Base-by-base conservation (phyloP, 2,888 invertebrate genomes). In the Macrophya alboannulata region DNA sequence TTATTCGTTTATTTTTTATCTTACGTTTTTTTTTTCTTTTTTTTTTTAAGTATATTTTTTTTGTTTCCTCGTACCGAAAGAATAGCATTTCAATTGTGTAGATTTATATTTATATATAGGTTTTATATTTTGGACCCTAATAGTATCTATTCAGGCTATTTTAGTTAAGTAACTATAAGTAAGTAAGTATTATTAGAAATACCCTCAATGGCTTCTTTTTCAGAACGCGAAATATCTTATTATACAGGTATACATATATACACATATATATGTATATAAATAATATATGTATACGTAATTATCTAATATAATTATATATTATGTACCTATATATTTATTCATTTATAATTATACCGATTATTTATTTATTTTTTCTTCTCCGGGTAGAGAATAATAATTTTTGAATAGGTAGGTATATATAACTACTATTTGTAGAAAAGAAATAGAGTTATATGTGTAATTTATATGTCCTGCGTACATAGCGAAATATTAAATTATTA, bases 91-190 rank as follows among this genome's bases (percentile, higher is more conserved):
- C 45, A 25, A 76, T 76, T 48, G 0, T 76, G 48, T 48, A 76
- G 25, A 76, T 21, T 25, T 76, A 48, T 21, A 72, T 62, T 4
- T 62, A 31, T 21, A 62, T 68, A 68, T 55, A 77, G 77, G 77
- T 55, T 51, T 51, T 5, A 43, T 81, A 10, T n/a, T 81, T 81
- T 81, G 81, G 81, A 81, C 81, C 81, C 81, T 81, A 81, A 62
- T 43, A 81, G 81, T 74, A 74, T 72, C 15, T 62, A 51, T 21
- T 21, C 25, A 81, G 59, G 55, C 59, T 81, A 77, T 62, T 51
- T 55, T 76, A 45, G 37, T 55, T 31, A 37, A 31, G 6, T 31
- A 31, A 31, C 1, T 51, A 43, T 31, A 37, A 31, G 6, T 31
- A 31, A 31, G 6, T 51, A 43, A 81, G 81, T 21, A 51, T 48